Base-by-base conservation (phyloP, 1,140 invertebrate genomes). In the Nasonia giraulti region DNA sequence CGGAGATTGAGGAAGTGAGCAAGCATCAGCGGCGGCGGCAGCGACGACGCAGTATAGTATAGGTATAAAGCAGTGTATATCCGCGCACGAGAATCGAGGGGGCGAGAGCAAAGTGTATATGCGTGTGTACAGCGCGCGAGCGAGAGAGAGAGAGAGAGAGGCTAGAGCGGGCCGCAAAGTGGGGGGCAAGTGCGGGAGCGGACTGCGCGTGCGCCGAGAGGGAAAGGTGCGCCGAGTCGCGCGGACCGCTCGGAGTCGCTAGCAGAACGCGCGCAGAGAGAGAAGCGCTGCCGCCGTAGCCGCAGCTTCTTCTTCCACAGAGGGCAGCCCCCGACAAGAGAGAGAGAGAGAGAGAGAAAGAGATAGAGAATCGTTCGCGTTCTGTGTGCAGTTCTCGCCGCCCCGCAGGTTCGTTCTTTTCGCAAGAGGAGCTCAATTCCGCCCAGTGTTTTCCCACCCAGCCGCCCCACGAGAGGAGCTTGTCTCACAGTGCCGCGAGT, bases 181-280 rank as follows among this genome's bases (percentile, higher is more conserved):
- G 78, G 68, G 69, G 55, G n/a, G 75, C 33, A 73, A 74, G 55
- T 74, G 79, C 75, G 55, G 40, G 73, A 44, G 74, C 74, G 33
- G 33, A 81, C 37, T 23, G 37, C 33, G 85, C 23, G 68, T 17
- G 33, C 20, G 50, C 31, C 75, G 82, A 79, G 71, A 77, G 80
- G 80, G 87, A 80, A 80, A 79, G 80, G 84, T 80, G 84, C 75
- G 82, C 76, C 82, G 6, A 74, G 37, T 23, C 71, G n/a, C 17
- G 20, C 73, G 55, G 47, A 55, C 17, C 37, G 27, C 37, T 40
- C 27, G 37, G 75, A 69, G 40, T 66, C 55, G 76, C 74, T 74
- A 80, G 83, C 77, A 80, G 83, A 80, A 76, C 77, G 77, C 83
- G 82, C 76, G 82, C 82, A 44, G 82, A 83, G 82, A 71, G 68